Evolutionary conservation across 2,888 invertebrate genomes (phyloP).

Genomic region (Nomada flava): DNA sequence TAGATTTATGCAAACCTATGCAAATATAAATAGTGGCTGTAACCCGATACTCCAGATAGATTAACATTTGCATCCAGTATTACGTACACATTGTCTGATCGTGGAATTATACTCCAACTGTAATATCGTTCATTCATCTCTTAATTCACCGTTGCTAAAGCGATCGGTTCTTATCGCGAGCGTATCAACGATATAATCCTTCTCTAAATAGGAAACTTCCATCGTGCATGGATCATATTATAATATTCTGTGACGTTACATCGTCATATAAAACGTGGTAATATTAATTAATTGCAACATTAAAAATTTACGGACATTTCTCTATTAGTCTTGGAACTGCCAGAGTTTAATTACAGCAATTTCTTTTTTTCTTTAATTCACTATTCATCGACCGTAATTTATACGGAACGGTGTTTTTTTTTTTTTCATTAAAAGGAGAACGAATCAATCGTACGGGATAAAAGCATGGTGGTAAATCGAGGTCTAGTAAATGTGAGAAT

Average conservation of each 20-base stretch:
- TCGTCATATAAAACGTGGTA: no score
- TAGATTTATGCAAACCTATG: slow-evolving; percentile 11
- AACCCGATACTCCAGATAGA: not conserved
- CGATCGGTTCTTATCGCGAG: not conserved
- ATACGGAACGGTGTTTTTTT: no score
- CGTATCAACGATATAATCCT: slow-evolving; percentile 7
- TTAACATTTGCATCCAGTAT: slow-evolving; percentile 25
- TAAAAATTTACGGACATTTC: not conserved
- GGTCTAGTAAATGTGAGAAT: slow-evolving; percentile 72
- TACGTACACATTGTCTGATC: slow-evolving; percentile 7
- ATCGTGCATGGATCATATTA: not conserved
- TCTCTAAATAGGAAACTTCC: slow-evolving; percentile 15
- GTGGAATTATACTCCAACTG: slow-evolving; percentile 23
- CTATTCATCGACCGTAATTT: no score
- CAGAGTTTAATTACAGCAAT: no score
- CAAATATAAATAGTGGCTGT: not conserved
- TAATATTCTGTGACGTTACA: not conserved
- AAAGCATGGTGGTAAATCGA: not conserved
- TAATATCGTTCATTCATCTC: slow-evolving; percentile 34
- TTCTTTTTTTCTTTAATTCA: no score
- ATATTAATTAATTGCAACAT: not conserved
- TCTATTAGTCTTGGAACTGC: no score
- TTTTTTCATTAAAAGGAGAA: not conserved
- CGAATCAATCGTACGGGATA: no score
- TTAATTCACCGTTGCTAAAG: not conserved